Base-by-base conservation (phyloP, 1,140 invertebrate genomes). In the Stratiolaelaps scimitus region DNA sequence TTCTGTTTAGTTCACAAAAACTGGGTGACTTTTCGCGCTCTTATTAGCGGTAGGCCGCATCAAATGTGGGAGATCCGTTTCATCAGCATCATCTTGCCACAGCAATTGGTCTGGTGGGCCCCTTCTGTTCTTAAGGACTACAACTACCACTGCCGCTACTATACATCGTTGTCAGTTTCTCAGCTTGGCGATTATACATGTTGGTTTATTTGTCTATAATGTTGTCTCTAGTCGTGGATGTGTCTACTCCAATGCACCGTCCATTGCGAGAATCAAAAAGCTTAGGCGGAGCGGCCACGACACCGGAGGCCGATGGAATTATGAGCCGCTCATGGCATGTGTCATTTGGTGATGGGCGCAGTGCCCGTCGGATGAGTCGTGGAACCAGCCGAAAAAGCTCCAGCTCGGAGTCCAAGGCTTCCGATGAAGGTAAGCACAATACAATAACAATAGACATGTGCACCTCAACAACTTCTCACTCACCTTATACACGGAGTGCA, bases 291-390 rank as follows among this genome's bases (percentile, higher is more conserved):
- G 26, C 53, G 6, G 15, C 53, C 15, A 26, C 26, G 15, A 23
- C 15, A 4, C 15, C 53, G 5, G 53, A 60, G 13, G 53, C 34
- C 13, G 53, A 60, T 19, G 53, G 34, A 15, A 23, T 34, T 6
- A 60, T 60, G 53, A 60, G 53, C 53, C 26, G 53, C 15, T 60
- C 53, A 26, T 60, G 53, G 53, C 53, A 60, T 10, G 15, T 60
- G 13, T 26, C 53, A 13, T 60, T 60, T 15, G 13, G 53, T 6
- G 53, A 60, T 29, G 34, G 15, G 10, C 53, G 15, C 15, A 60
- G 23, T 17, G 34, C 15, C 15, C 26, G 23, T 60, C 53, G n/a
- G 26, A 60, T 60, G 2, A 60, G 17, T 26, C 53, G 34, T 40
- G 5, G 34, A 40, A 40, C 34, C 4, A 40, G 34, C 34, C 34